Conservation (phyloP, 2,888 invertebrate genomes). For the Rhaphigaster nebulosa region DNA sequence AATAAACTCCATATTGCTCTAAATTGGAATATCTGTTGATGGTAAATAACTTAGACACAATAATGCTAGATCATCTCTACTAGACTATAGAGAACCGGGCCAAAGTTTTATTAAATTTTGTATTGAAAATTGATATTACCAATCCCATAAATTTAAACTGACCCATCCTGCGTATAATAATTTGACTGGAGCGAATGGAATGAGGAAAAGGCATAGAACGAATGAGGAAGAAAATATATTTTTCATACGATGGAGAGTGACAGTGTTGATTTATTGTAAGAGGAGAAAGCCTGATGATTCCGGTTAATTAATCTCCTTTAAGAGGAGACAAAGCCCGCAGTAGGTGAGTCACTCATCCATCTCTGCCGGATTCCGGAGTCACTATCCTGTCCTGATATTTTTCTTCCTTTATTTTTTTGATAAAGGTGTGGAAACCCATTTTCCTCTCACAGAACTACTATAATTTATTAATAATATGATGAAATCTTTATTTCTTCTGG, state of each 20-base stretch:
- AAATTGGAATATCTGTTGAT: no score
- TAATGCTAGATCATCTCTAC: no score
- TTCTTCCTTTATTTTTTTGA: not conserved
- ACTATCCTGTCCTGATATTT: not conserved
- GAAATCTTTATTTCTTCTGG: not conserved
- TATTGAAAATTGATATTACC: not conserved
- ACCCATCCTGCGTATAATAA: not conserved
- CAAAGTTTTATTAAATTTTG: not conserved
- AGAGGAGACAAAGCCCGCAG: not conserved
- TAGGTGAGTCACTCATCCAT: conserved; percentile 23
- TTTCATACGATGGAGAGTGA: not conserved
- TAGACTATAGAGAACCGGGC: no score
- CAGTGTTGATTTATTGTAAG: conserved; percentile 36
- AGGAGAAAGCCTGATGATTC: not conserved
- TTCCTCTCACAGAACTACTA: not conserved
- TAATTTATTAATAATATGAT: not conserved
- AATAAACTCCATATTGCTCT: no score
- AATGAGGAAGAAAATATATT: conserved; percentile 36
- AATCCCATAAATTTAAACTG: not conserved
- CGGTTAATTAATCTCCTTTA: conserved; percentile 46
- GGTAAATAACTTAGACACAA: no score
- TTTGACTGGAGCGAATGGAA: not conserved
- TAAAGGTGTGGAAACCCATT: not conserved
- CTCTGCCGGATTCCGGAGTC: not conserved
- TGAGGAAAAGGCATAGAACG: not conserved